Evolutionary conservation across 2,888 invertebrate species (phyloP).

Genomic region (Lithodes maja): DNA sequence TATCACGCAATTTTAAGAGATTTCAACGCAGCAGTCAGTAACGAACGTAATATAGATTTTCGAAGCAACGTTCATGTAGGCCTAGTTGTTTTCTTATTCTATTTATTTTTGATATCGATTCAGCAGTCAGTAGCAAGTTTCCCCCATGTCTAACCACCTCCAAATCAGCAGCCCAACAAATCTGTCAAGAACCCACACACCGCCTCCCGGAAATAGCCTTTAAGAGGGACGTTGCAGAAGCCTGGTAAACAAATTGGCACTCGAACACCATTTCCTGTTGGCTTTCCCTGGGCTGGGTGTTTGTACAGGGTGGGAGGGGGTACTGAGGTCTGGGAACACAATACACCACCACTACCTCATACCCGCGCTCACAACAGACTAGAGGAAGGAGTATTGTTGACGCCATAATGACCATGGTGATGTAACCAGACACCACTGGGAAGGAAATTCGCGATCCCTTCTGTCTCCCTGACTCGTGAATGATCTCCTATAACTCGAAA

Average conservation of each 20-base stretch:
- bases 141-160: too few relatives aligned
- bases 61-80: too few relatives aligned
- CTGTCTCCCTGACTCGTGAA: background rate
- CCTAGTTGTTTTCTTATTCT: too few relatives aligned
- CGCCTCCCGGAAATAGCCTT: background rate
- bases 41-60: too few relatives aligned
- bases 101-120: too few relatives aligned
- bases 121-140: too few relatives aligned
- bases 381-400: slow-evolving; percentile 31
- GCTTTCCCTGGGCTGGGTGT: slow-evolving; percentile 31
- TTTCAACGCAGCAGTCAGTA: too few relatives aligned
- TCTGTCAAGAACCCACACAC: too few relatives aligned
- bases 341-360: background rate
- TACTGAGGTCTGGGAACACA: background rate
- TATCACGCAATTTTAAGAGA: too few relatives aligned
- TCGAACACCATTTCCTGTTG: slow-evolving; percentile 48
- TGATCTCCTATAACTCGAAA: too few relatives aligned
- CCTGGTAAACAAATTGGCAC: slow-evolving; percentile 11
- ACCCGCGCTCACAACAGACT: background rate
- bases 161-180: too few relatives aligned
- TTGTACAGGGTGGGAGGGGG: background rate
- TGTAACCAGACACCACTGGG: background rate
- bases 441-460: background rate
- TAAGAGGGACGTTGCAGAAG: slow-evolving; percentile 21
- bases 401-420: slow-evolving; percentile 46